Conservation (phyloP, 2,113 vertebrate genomes). For the Seriola rivoliana region DNA sequence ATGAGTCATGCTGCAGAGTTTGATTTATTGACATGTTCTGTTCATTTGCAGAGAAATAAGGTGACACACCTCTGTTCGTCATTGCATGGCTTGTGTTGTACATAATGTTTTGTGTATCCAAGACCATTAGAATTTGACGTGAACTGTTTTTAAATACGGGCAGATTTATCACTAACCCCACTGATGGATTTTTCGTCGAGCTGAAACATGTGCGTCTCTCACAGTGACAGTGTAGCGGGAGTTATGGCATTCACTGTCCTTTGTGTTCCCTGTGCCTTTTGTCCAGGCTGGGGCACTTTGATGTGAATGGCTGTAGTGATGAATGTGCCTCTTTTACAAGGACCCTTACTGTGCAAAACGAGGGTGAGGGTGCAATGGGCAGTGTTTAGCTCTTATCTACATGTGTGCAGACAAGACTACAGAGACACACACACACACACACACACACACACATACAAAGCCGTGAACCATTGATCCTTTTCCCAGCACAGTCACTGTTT, state of each 20-base stretch:
- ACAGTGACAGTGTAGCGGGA: constrained; percentile 52
- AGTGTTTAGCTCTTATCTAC: constrained; percentile 68
- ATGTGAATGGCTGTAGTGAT: constrained; percentile 73
- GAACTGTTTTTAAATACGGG: neutral
- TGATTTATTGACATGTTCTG: constrained; percentile 46
- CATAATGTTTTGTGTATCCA: neutral
- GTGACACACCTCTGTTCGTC: constrained; percentile 3
- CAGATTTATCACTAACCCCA: neutral
- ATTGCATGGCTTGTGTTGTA: neutral
- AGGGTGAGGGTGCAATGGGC: constrained; percentile 27
- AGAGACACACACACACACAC: constrained; percentile 18
- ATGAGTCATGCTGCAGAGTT: constrained; percentile 69
- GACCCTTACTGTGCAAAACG: constrained; percentile 49
- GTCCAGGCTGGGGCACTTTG: constrained; percentile 64
- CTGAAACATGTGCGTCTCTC: constrained; percentile 30
- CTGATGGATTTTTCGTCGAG: constrained; percentile 8
- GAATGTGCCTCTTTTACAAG: constrained; percentile 76
- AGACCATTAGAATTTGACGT: neutral
- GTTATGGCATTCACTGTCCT: constrained; percentile 62
- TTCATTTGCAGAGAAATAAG: constrained; percentile 27
- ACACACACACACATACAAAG: constrained; percentile 26
- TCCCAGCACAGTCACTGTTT: constrained; percentile 59
- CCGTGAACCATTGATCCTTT: constrained; percentile 53
- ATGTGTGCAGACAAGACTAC: constrained; percentile 61
- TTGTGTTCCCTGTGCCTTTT: constrained; percentile 70